A percentile compares a stretch with the other conserved stretches of the same genome.
Evolutionary conservation across 2,797 vertebrate genomes (phyloP).

Genomic region (Danio tinwini): DNA sequence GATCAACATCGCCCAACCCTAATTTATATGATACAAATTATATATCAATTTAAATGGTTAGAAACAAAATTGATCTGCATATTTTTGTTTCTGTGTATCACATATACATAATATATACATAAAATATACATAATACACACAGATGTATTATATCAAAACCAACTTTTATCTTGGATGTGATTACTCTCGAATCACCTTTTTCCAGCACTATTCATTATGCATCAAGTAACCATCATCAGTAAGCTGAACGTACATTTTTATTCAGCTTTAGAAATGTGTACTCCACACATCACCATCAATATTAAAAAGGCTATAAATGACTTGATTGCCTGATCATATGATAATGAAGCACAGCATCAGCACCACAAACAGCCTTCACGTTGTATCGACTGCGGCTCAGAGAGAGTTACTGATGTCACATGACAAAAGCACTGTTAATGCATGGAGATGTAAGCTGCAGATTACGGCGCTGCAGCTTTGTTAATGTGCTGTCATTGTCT

Average conservation of each 20-base stretch:
- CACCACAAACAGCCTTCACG: background rate
- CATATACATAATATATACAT: too few relatives aligned
- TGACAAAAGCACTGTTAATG: conserved; percentile 26
- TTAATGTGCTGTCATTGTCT: conserved; percentile 20
- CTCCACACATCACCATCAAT: background rate
- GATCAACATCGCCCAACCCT: too few relatives aligned
- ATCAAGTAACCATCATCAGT: background rate
- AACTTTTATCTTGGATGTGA: too few relatives aligned
- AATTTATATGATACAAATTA: too few relatives aligned
- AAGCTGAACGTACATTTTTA: background rate
- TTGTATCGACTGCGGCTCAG: conserved; percentile 1
- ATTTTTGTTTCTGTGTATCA: too few relatives aligned
- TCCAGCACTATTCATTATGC: background rate
- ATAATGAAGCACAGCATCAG: background rate
- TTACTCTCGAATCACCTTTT: too few relatives aligned
- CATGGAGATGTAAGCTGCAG: conserved; percentile 26
- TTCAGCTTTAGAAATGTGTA: background rate
- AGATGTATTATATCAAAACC: too few relatives aligned
- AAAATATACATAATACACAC: too few relatives aligned
- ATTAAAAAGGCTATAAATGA: background rate
- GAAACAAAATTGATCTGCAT: too few relatives aligned
- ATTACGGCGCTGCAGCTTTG: conserved; percentile 26
- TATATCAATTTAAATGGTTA: too few relatives aligned
- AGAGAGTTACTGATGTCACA: conserved; percentile 35
- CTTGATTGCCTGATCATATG: background rate